Evolutionary conservation across 2,797 vertebrate species (phyloP), one percentile per base, ranked within the genome.

Genomic region (Clangula hyemalis): DNA sequence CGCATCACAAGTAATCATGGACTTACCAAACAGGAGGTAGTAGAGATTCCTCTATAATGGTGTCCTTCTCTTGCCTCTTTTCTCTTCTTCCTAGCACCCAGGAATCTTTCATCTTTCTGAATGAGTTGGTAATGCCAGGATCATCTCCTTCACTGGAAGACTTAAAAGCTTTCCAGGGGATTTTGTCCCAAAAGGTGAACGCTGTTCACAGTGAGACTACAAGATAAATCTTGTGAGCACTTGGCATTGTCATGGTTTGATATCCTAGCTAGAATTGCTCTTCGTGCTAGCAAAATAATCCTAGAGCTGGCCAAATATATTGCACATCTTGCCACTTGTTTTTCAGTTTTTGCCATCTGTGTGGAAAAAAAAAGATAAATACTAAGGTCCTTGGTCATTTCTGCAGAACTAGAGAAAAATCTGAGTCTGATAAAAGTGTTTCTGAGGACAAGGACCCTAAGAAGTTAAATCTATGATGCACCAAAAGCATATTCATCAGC

Each of bases 391-490:
- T 68, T 68, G 47, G 84, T 74, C 47, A 61, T 87, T 85, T 82
- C 74, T 80, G 43, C 18, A 79, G 47, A 32, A 79, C 7, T 53
- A 45, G 73, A 83, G 34, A 22, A 89, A 73, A 87, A 54, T 36
- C 41, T 60, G 73, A 75, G 49, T 56, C 95, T 92, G 41, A 58
- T 72, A 54, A 34, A 89, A 89, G 89, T 94, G 62, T 54, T 96
- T 92, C 61, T 93, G 75, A 96, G 92, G 87, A 92, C 92, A 93
- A 95, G 89, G 82, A 92, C 82, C 85, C 66, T 87, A 92, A 93
- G 73, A 97, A 94, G 78, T 96, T 95, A 92, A 92, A 93, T 89
- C 86, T 71, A 2, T 75, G 81, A 83, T 95, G 90, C 86, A 77
- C 92, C 74, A 87, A 92, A 93, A 95, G 64, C 77, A 49, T 93